A percentile compares a stretch with the other conserved stretches of the same genome.
Evolutionary conservation across 2,888 invertebrate genomes (phyloP).

Genomic region (Balanococcus diminutus): DNA sequence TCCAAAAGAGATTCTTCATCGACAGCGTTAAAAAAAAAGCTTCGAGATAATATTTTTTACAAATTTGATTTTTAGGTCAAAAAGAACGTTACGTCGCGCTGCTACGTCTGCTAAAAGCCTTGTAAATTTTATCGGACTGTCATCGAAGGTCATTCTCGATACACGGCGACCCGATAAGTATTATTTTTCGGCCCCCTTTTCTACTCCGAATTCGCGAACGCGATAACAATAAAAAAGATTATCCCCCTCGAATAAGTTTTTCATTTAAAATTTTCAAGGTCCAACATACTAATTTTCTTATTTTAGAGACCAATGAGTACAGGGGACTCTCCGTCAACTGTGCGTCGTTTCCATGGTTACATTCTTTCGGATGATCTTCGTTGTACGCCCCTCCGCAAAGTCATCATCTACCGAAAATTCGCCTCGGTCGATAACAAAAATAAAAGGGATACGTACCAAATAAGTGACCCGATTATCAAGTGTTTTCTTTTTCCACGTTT

Average conservation of each 20-base stretch:
- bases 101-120: not conserved
- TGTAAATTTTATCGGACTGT: not conserved
- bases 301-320: slow-evolving; percentile 41
- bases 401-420: slow-evolving; percentile 50
- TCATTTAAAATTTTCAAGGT: slow-evolving; percentile 36
- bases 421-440: slow-evolving; percentile 54
- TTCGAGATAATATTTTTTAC: not conserved
- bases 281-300: slow-evolving; percentile 28
- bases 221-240: slow-evolving; percentile 16
- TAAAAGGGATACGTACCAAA: slow-evolving; percentile 53
- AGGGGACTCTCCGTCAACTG: slow-evolving; percentile 42
- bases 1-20: not conserved
- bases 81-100: not conserved
- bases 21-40: too few relatives aligned
- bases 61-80: not conserved
- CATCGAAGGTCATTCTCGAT: slow-evolving; percentile 13
- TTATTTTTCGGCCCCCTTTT: not conserved
- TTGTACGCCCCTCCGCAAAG: slow-evolving; percentile 43
- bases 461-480: slow-evolving; percentile 54
- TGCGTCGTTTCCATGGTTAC: slow-evolving; percentile 52
- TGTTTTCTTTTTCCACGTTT: slow-evolving; percentile 47
- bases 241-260: slow-evolving; percentile 32
- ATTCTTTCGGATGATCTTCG: slow-evolving; percentile 50
- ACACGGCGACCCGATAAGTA: not conserved
- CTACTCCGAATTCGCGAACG: not conserved